Evolutionary conservation across 1,140 invertebrate genomes (phyloP), one percentile per base, ranked within the genome.

Genomic region (Hylaeus volcanicus): DNA sequence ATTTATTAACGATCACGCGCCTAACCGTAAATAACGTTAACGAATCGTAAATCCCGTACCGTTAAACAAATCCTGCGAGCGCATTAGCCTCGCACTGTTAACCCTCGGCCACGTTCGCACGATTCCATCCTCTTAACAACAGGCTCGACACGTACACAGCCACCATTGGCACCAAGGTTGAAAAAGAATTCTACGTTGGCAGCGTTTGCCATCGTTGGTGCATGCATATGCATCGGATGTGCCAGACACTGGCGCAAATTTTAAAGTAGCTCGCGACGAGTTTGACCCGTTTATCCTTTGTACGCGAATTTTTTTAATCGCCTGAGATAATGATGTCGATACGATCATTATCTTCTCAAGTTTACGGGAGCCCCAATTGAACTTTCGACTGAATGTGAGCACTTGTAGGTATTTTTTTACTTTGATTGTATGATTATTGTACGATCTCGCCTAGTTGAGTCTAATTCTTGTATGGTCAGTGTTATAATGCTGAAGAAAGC

Each of bases 151-250:
- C 85, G 84, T 85, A 85, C 72, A 14, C 39, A 6, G 58, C 11
- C 43, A 85, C 64, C 77, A 80, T 75, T 84, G 60, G 71, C 74
- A 74, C 61, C 74, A 75, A 74, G 84, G 63, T 79, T 79, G 60
- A 41, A 71, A 55, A 82, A 58, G 64, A 65, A 79, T 80, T 82
- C 63, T 74, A 82, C 69, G 51, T n/a, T 74, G 75, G 56, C 5
- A 74, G 74, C 84, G 51, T 82, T 74, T 85, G 63, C 53, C 51
- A 53, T 3, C 60, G 55, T 64, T 39, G 39, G 4, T 66, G 82
- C 77, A 85, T 86, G 69, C 84, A 84, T 85, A 81, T 81, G 78
- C 83, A 85, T 82, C 85, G 61, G 70, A 11, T 53, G 70, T 56
- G 45, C 61, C 66, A 66, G 9, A 74, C 69, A 69, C 72, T 81